Evolutionary conservation across 2,113 vertebrate species (phyloP), one percentile per base, ranked within the genome.

Genomic region (Odobenus rosmarus): DNA sequence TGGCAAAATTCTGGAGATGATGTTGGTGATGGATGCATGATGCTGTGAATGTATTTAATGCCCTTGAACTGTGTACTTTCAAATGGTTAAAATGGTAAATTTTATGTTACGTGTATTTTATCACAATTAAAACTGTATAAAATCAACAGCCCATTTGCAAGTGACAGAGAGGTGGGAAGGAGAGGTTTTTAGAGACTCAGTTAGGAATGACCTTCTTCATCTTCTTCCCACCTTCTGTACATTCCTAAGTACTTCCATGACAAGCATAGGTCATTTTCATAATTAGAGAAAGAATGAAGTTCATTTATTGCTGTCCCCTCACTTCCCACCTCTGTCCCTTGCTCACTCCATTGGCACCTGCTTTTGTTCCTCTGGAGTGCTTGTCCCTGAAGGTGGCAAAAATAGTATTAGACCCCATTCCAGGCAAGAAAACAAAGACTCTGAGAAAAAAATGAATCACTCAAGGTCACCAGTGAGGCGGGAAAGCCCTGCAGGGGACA

Each of bases 291-390:
- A 16, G 53, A 36, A 26, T 0, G 13, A 7, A 23, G 21, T 36
- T 5, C 71, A 4, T 3, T 16, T 3, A 1, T 0, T 0, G 23
- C 61, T 1, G 4, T 0, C n/a, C 31, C 6, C n/a, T 31, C 0
- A 15, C 12, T 4, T 4, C 7, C 59, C 16, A 0, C 39, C 2
- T 11, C 8, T 1, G 0, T 4, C 2, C 26, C 13, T 1, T 2
- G 7, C 3, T 12, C 67, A 0, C 0, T 16, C 31, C 33, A 7
- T 3, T 0, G 4, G 10, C 31, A 12, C 19, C 24, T 14, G 57
- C n/a, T 46, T 42, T 7, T 64, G 5, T 46, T 19, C 42, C 24
- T 55, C 33, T 33, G 1, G 69, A 7, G 0, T 12, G 28, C 57
- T 21, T 5, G 5, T 11, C 36, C 64, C 23, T 31, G 7, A 67